Conservation (phyloP, 1,140 invertebrate genomes). For the Gonioctena quinquepunctata region DNA sequence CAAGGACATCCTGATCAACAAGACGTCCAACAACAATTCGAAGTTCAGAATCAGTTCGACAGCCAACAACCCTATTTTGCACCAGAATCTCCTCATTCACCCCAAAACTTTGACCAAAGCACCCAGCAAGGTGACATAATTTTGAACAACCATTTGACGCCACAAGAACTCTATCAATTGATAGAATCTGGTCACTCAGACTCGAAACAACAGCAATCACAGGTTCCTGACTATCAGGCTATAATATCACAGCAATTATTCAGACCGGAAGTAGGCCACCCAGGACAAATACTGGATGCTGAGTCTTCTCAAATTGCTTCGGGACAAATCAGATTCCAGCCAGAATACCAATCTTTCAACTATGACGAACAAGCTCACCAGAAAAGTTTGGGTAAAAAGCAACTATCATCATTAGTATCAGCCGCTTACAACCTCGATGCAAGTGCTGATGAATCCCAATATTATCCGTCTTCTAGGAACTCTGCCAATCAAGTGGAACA, state of each 20-base stretch:
- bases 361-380: constrained; percentile 38
- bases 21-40: not conserved
- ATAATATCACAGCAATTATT: not conserved
- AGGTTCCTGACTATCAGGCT: not conserved
- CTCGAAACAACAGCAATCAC: not conserved
- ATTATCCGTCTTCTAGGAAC: constrained; percentile 1
- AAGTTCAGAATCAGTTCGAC: constrained; percentile 12
- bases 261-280: not conserved
- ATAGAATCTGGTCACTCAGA: not conserved
- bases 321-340: constrained; percentile 24
- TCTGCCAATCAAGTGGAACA: constrained; percentile 31
- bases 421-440: constrained; percentile 27
- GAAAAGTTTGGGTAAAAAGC: constrained; percentile 19
- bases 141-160: not conserved
- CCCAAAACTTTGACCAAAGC: not conserved
- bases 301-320: not conserved
- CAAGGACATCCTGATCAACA: not conserved
- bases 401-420: constrained; percentile 21
- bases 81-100: not conserved
- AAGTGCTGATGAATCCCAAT: not conserved
- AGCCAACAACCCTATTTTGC: constrained; percentile 11
- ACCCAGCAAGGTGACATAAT: constrained; percentile 10
- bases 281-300: not conserved
- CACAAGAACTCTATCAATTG: constrained; percentile 7
- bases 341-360: constrained; percentile 39